Conservation (phyloP, 92 coral and sea anemone species). For the Chrysogorgia sp. region DNA sequence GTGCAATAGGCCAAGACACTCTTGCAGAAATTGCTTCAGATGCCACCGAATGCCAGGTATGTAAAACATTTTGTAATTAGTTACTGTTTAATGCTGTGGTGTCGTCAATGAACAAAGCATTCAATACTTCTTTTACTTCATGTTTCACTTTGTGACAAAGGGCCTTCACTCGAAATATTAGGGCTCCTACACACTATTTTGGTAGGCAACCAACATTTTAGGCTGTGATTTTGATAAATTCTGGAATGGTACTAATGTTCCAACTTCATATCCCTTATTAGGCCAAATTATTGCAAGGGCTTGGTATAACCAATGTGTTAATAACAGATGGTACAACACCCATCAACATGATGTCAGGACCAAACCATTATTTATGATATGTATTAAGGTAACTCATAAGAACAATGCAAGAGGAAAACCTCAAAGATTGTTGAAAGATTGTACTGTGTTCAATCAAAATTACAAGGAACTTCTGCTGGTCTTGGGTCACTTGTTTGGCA, state of each 20-base stretch:
- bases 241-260: no score
- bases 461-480: neutral
- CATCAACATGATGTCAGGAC: constrained; percentile 66
- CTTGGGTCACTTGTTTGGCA: neutral
- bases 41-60: constrained; percentile 92
- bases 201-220: neutral
- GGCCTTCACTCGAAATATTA: no score
- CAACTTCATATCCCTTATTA: constrained; percentile 26
- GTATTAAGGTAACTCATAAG: neutral
- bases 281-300: constrained; percentile 69
- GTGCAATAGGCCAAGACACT: constrained; percentile 73
- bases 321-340: constrained; percentile 81
- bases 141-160: neutral
- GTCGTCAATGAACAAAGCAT: no score
- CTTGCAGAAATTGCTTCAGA: constrained; percentile 77
- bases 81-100: neutral
- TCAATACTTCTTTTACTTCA: no score
- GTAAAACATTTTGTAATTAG: neutral
- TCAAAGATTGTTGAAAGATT: no score
- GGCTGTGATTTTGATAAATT: no score
- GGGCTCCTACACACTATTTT: no score
- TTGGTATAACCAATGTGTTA: constrained; percentile 72
- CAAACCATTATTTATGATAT: constrained; percentile 43
- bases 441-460: no score
- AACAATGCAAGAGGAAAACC: no score